Percentiles rank a stretch among this genome's conserved stretches.
Evolutionary conservation across 2,888 invertebrate genomes (phyloP).

Genomic region (Monoplex corrugatus): DNA sequence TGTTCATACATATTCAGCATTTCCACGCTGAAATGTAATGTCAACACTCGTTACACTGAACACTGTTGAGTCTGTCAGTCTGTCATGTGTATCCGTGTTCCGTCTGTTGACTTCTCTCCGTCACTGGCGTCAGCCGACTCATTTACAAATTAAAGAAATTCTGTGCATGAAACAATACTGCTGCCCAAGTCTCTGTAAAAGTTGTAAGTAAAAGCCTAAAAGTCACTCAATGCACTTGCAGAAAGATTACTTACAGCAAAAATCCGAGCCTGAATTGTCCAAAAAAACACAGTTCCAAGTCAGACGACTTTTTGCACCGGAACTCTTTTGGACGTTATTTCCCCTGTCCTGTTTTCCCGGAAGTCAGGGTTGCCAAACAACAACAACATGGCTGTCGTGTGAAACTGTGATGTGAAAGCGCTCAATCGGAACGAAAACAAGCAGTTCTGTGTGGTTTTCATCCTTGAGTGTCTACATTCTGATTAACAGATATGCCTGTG

Average conservation of each 20-base stretch:
- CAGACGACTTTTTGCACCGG: slow-evolving; percentile 30
- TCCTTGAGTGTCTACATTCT: neutral
- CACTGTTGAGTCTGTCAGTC: too few relatives aligned
- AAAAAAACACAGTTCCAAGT: neutral
- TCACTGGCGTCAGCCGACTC: too few relatives aligned
- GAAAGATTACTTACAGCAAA: neutral
- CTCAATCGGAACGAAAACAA: neutral
- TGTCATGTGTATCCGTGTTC: too few relatives aligned
- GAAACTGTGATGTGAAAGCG: neutral
- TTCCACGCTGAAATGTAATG: too few relatives aligned
- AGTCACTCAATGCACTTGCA: neutral
- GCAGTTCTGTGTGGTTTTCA: neutral
- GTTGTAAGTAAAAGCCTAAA: too few relatives aligned
- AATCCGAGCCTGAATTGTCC: neutral
- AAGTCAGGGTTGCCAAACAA: slow-evolving; percentile 60
- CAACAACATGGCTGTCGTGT: slow-evolving; percentile 64
- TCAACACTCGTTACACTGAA: too few relatives aligned
- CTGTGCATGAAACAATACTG: too few relatives aligned
- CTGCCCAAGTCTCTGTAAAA: too few relatives aligned
- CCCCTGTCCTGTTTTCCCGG: slow-evolving; percentile 15
- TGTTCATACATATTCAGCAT: too few relatives aligned
- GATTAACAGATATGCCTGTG: slow-evolving; percentile 7
- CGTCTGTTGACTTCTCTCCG: too few relatives aligned
- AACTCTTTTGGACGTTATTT: neutral
- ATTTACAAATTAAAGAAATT: too few relatives aligned